Evolutionary conservation across 1,140 invertebrate species (phyloP).

Genomic region (Bombus affinis): DNA sequence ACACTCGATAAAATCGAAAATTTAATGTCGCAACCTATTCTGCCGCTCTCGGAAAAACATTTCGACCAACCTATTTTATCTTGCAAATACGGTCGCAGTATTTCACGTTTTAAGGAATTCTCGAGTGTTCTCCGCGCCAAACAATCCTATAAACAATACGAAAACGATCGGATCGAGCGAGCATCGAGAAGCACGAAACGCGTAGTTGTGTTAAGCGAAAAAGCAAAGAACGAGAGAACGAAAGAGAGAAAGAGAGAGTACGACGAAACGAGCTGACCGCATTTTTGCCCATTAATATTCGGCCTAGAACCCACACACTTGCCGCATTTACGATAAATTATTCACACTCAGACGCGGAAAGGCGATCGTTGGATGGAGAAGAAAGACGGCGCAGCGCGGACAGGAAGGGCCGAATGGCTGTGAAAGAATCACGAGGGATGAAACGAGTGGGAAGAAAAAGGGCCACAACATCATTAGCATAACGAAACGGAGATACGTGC

Average conservation of each 20-base stretch:
- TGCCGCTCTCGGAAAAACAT: neutral
- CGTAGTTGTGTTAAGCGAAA: neutral
- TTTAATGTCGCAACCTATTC: neutral
- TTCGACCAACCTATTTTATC: neutral
- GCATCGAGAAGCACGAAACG: neutral
- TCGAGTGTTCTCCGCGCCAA: neutral
- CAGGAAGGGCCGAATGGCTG: constrained; percentile 6
- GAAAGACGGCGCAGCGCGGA: neutral
- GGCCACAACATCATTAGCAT: constrained; percentile 67
- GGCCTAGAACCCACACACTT: neutral
- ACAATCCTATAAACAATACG: constrained; percentile 30
- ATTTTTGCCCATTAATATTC: constrained; percentile 27
- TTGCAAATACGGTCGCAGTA: neutral
- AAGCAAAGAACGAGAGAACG: neutral
- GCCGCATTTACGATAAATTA: neutral
- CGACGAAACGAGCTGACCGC: neutral
- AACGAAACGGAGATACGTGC: constrained; percentile 67
- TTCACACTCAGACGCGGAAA: neutral
- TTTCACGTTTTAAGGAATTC: constrained; percentile 17
- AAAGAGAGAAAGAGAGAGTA: too few relatives aligned
- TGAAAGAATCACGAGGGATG: constrained; percentile 55
- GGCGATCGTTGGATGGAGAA: constrained; percentile 2
- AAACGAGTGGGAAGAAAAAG: constrained; percentile 57
- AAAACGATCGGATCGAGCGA: neutral
- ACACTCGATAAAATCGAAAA: constrained; percentile 5